Conservation (phyloP, 2,888 invertebrate species). For the Lasioglossum leucozonium region DNA sequence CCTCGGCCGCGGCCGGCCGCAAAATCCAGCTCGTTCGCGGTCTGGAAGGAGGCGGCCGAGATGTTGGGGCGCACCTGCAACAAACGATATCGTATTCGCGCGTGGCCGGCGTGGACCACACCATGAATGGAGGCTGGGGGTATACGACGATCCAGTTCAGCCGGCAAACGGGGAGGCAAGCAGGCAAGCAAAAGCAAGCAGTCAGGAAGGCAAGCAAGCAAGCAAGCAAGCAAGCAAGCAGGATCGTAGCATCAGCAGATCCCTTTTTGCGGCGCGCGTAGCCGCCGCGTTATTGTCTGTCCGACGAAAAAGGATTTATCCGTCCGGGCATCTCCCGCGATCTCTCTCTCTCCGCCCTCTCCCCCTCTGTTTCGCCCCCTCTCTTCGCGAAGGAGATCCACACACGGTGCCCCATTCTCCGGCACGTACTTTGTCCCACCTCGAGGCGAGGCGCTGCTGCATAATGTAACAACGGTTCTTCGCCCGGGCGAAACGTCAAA, state of each 20-base stretch:
- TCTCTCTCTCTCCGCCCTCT: constrained; percentile 1
- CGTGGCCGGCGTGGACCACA: constrained; percentile 67
- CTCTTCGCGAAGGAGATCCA: constrained; percentile 33
- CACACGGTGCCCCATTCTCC: constrained; percentile 42
- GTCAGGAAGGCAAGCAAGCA: no score
- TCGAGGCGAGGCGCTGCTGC: constrained; percentile 70
- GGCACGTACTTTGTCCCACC: constrained; percentile 54
- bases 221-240: background rate
- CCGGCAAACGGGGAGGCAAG: constrained; percentile 13
- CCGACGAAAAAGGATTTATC: constrained; percentile 79
- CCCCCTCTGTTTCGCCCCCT: constrained; percentile 1
- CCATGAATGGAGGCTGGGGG: constrained; percentile 65
- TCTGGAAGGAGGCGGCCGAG: constrained; percentile 24
- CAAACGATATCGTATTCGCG: constrained; percentile 73
- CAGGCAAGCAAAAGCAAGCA: no score
- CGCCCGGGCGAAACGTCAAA: constrained; percentile 77
- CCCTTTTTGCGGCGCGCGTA: constrained; percentile 62
- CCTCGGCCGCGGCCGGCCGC: constrained; percentile 17
- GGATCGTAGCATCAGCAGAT: constrained; percentile 51
- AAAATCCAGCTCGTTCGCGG: constrained; percentile 52
- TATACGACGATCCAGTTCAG: constrained; percentile 70
- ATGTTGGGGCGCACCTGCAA: constrained; percentile 64
- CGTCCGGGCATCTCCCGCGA: constrained; percentile 57
- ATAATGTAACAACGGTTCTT: constrained; percentile 80
- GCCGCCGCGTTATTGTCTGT: constrained; percentile 74